Base-by-base conservation (phyloP, 1,140 invertebrate genomes). In the Drosophila mojavensis region DNA sequence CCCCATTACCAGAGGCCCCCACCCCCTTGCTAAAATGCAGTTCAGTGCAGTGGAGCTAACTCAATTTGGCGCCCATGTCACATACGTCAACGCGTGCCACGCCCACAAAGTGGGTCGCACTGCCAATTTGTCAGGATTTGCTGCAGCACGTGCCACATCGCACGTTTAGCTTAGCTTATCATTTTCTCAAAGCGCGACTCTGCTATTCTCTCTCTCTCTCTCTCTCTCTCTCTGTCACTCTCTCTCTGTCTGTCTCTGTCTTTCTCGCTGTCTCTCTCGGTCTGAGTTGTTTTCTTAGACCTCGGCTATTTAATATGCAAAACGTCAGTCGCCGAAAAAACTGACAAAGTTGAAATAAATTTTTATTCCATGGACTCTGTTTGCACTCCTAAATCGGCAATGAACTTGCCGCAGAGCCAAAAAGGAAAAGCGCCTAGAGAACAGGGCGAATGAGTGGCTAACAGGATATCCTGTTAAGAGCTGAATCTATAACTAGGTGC, bases 131-230 rank as follows among this genome's bases (percentile, higher is more conserved):
- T 89, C 81, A 84, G 85, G 60, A 67, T 79, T 69, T 75, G 80
- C 51, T 84, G 84, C 85, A 90, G 88, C 84, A 89, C 84, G 84
- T 89, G 85, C 84, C 84, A 84, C 67, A 73, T 65, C 65, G 84
- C 84, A 89, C 84, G 84, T 89, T 89, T 89, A 89, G 84, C 84
- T 89, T 81, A 89, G 84, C 84, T 89, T 89, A 89, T 90, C 84
- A 89, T 89, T 89, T 89, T 89, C 85, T 84, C 81, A 89, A 88
- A 89, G 78, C 53, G 51, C 51, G 51, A 63, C 62, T 67, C 58
- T 24, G 20, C 20, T 24, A 24, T 24, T 24, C 20, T 24, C 3
- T 24, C 20, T 24, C 20, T 15, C 3, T 50, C 41, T 55, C 9
- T 53, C 9, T 53, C 20, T 17, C 13, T 33, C 28, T 58, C 43